Percentiles rank a stretch among this genome's conserved stretches.
These are phyloP conservation scores for Pyrrhia umbra DNA, from an alignment of 2,888 invertebrate species.

Conservation along the genomic window DNA sequence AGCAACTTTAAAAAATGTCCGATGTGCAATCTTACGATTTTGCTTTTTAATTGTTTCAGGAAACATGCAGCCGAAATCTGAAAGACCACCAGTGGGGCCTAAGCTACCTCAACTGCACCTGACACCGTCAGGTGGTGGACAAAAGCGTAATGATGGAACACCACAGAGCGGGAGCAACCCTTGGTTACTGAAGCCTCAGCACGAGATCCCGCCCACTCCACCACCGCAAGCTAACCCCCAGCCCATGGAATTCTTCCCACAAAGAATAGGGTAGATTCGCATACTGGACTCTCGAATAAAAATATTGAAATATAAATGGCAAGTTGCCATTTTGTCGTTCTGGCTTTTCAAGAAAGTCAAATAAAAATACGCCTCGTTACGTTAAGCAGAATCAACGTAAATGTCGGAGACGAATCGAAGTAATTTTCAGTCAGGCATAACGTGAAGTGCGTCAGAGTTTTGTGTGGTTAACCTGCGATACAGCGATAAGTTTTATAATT, in stretches of 20 bases:
- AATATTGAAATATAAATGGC: conserved; percentile 79
- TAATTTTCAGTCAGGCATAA: conserved; percentile 67
- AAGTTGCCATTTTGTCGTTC: conserved; percentile 83
- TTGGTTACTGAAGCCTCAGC: conserved; percentile 82
- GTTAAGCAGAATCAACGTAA: conserved; percentile 75
- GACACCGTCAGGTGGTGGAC: conserved; percentile 78
- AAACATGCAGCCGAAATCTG: conserved; percentile 85
- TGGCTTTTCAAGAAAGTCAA: conserved; percentile 78
- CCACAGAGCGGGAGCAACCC: conserved; percentile 75
- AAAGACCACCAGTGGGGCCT: conserved; percentile 80
- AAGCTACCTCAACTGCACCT: conserved; percentile 82
- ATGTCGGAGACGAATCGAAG: conserved; percentile 68
- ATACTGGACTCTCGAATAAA: conserved; percentile 63
- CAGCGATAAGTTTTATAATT: conserved; percentile 44
- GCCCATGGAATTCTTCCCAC: conserved; percentile 80
- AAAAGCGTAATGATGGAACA: conserved; percentile 74
- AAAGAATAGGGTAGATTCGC: conserved; percentile 82
- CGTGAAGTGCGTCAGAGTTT: conserved; percentile 68
- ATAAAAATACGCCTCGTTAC: conserved; percentile 81
- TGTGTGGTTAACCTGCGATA: conserved; percentile 41
- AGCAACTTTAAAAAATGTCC: not conserved
- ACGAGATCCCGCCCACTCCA: conserved; percentile 85
- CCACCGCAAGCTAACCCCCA: conserved; percentile 81
- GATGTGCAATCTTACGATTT: conserved; percentile 11
- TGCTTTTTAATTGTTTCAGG: conserved; percentile 67